Evolutionary conservation across 2,113 vertebrate species (phyloP).

Genomic region (Rhea americana): DNA sequence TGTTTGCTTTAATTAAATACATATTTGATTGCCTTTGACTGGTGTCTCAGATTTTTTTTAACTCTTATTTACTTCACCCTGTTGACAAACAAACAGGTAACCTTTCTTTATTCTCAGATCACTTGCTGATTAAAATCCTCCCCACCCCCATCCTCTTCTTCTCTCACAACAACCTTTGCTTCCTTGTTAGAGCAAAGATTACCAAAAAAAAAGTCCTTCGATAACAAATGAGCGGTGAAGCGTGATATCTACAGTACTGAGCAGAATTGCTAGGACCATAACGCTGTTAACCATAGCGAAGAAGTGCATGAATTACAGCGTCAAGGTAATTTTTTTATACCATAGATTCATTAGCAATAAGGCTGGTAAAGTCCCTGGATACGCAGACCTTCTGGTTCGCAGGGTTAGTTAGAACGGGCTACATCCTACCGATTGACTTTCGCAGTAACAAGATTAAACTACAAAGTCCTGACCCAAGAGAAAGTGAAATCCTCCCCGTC

Average conservation of each 20-base stretch:
- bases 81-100: conserved; percentile 90
- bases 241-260: not conserved
- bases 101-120: conserved; percentile 73
- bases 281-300: not conserved
- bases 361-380: not conserved
- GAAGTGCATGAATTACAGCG: not conserved
- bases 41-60: conserved; percentile 74
- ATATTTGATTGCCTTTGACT: conserved; percentile 87
- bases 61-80: conserved; percentile 81
- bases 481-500: not conserved
- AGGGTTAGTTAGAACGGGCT: not conserved
- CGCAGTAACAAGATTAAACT: not conserved
- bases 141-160: conserved; percentile 22
- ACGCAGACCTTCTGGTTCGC: not conserved
- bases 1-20: conserved; percentile 89
- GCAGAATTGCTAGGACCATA: not conserved
- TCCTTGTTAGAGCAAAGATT: conserved; percentile 58
- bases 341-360: not conserved
- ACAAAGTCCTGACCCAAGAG: not conserved
- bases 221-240: not conserved
- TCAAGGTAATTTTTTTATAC: conserved; percentile 34
- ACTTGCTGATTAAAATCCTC: conserved; percentile 44
- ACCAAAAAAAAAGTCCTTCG: conserved; percentile 30
- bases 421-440: not conserved
- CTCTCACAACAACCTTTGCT: conserved; percentile 47